phyloP scores from a whole-genome alignment of 2,888 invertebrate species.

The Sceliomorpha sp. region DNA sequence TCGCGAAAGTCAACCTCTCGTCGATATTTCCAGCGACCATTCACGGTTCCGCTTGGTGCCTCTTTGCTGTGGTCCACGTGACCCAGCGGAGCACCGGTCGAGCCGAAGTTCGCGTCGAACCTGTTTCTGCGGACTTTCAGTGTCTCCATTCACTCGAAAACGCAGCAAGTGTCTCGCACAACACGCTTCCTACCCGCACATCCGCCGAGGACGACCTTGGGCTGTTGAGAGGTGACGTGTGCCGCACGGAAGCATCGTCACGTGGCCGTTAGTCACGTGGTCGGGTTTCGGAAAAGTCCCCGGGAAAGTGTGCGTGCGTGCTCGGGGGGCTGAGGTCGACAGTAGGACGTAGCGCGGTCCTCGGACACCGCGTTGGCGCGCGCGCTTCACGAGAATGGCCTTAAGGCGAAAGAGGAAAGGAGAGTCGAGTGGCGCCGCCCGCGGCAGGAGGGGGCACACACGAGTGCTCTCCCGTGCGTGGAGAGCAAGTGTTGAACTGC shows the following conservation, averaged over 20 bases:
- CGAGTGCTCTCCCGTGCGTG: conserved; percentile 58
- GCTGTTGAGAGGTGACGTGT: conserved; percentile 27
- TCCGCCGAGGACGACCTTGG: conserved; percentile 43
- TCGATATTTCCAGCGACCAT: too few relatives aligned
- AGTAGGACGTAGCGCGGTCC: conserved; percentile 66
- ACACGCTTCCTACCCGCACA: conserved; percentile 18
- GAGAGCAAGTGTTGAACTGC: conserved; percentile 69
- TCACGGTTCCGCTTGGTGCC: conserved; percentile 3
- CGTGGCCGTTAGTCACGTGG: conserved; percentile 56
- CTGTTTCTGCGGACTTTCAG: neutral
- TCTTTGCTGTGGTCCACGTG: conserved; percentile 3
- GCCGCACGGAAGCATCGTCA: conserved; percentile 46
- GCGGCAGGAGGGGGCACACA: conserved; percentile 75
- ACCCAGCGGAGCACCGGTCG: neutral
- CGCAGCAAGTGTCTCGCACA: neutral
- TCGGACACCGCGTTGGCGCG: conserved; percentile 77
- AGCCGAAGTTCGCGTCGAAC: conserved; percentile 2
- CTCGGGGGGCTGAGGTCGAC: conserved; percentile 69
- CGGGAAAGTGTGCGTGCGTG: conserved; percentile 61
- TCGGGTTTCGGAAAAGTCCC: conserved; percentile 63
- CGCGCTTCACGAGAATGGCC: conserved; percentile 81
- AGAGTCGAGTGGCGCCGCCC: conserved; percentile 78
- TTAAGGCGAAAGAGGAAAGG: conserved; percentile 82
- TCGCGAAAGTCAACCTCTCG: too few relatives aligned
- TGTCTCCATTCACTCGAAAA: neutral